phyloP scores from a whole-genome alignment of 2,888 invertebrate species.

The Acleris sparsana region DNA sequence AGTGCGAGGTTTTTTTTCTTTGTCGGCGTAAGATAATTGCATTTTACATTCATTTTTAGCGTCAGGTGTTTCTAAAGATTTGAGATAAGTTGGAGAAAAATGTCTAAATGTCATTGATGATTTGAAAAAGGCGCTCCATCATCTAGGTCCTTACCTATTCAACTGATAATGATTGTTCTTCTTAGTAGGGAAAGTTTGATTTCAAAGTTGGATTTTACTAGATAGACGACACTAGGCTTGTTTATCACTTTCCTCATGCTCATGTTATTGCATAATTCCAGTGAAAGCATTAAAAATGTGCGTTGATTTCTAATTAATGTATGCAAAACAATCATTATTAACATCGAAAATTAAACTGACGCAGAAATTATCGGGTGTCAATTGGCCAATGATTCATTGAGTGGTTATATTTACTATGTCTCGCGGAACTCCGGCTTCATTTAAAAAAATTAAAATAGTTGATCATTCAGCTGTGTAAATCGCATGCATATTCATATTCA shows the following conservation, averaged over 20 bases:
- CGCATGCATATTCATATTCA: slow-evolving; percentile 41
- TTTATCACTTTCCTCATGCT: neutral
- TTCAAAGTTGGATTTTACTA: too few species aligned
- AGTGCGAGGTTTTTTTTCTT: slow-evolving; percentile 15
- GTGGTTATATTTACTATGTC: slow-evolving; percentile 46
- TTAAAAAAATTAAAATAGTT: slow-evolving; percentile 40
- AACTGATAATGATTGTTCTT: neutral
- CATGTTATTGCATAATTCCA: neutral
- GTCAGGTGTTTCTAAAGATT: neutral
- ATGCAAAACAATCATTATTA: slow-evolving; percentile 32
- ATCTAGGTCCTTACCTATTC: neutral
- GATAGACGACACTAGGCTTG: too few species aligned
- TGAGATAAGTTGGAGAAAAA: neutral
- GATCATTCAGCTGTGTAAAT: slow-evolving; percentile 47
- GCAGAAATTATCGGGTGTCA: slow-evolving; percentile 39
- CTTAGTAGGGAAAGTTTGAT: neutral
- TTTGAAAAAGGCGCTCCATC: too few species aligned
- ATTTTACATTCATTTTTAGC: slow-evolving; percentile 1
- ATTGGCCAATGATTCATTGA: slow-evolving; percentile 42
- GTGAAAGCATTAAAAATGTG: slow-evolving; percentile 29
- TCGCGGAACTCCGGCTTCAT: slow-evolving; percentile 45
- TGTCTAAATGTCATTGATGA: too few species aligned
- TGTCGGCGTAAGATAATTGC: slow-evolving; percentile 13
- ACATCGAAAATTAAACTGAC: slow-evolving; percentile 23
- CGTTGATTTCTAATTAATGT: slow-evolving; percentile 29